Evolutionary conservation across 2,888 invertebrate genomes (phyloP).

Genomic region (Nymphalis urticae): DNA sequence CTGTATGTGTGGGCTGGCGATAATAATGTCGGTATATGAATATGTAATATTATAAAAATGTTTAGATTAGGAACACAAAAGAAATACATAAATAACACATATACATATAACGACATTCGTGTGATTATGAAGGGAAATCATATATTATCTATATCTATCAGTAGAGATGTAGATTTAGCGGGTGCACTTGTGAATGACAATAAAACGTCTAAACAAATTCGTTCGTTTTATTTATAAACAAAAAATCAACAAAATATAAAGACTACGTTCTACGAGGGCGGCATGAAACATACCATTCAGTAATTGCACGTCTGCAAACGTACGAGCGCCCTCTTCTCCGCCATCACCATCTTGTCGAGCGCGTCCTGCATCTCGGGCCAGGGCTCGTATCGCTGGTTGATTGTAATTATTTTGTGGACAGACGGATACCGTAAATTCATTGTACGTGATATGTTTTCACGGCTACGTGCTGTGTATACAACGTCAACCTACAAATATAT

Average conservation of each 20-base stretch:
- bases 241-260: not conserved
- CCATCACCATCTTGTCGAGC: conserved; percentile 66
- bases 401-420: conserved; percentile 58
- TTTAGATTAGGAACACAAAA: not conserved
- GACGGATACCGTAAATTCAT: conserved; percentile 68
- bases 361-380: conserved; percentile 68
- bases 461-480: conserved; percentile 55
- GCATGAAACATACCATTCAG: no score
- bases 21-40: conserved; percentile 13
- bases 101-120: conserved; percentile 11
- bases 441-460: conserved; percentile 59
- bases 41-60: not conserved
- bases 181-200: conserved; percentile 80
- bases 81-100: not conserved
- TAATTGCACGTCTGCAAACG: conserved; percentile 51
- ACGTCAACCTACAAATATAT: conserved; percentile 59
- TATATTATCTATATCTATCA: not conserved
- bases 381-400: conserved; percentile 68
- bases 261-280: no score
- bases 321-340: conserved; percentile 47
- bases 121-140: conserved; percentile 3
- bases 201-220: conserved; percentile 66
- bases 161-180: conserved; percentile 45
- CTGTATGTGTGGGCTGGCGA: conserved; percentile 38
- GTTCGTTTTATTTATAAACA: conserved; percentile 37